Percentiles rank a stretch among this genome's conserved stretches.
Evolutionary conservation across 2,888 invertebrate genomes (phyloP).

Genomic region (Eutolmus rufibarbis): DNA sequence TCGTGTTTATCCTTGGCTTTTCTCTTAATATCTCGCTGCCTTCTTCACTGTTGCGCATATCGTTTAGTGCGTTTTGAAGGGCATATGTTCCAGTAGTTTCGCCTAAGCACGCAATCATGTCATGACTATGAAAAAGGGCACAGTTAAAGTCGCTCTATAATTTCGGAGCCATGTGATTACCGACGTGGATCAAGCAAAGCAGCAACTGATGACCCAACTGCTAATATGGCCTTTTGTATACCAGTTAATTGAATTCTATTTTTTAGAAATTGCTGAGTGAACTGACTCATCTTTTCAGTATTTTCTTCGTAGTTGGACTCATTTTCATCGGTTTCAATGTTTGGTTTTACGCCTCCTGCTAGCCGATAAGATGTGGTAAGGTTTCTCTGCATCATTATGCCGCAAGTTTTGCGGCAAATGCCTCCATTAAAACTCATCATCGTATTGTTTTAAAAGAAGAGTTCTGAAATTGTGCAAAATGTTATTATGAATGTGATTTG

Average conservation of each 20-base stretch:
- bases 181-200: conserved; percentile 81
- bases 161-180: conserved; percentile 49
- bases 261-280: conserved; percentile 69
- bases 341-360: neutral
- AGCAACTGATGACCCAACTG: conserved; percentile 86
- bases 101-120: conserved; percentile 94
- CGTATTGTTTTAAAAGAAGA: neutral
- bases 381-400: neutral
- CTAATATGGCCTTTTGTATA: conserved; percentile 80
- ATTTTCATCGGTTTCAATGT: neutral
- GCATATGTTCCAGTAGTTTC: conserved; percentile 85
- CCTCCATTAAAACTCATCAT: neutral
- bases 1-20: conserved; percentile 86
- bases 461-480: neutral
- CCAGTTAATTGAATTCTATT: conserved; percentile 71
- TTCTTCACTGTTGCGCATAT: conserved; percentile 80
- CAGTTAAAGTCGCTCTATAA: neutral
- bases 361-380: neutral
- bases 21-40: conserved; percentile 78
- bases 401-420: neutral
- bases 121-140: conserved; percentile 66
- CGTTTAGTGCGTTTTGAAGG: conserved; percentile 72
- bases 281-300: conserved; percentile 59
- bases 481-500: neutral
- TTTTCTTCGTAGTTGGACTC: neutral